phyloP scores from a whole-genome alignment of 2,113 vertebrate species.

The Hippocampus barbouri region DNA sequence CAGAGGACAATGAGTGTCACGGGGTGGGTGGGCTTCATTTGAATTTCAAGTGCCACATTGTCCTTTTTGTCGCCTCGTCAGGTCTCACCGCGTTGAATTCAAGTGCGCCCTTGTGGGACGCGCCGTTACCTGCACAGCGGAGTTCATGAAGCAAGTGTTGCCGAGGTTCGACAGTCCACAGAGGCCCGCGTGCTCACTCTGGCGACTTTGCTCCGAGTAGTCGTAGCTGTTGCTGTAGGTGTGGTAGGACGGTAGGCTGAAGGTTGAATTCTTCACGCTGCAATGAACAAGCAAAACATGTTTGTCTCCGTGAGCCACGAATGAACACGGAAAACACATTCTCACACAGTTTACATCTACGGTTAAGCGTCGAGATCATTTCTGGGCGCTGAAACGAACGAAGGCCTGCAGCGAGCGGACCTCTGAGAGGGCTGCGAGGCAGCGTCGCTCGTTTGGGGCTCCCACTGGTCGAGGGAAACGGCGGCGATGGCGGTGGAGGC shows the following conservation, averaged over 20 bases:
- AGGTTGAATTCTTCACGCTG: constrained; percentile 98
- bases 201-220: constrained; percentile 89
- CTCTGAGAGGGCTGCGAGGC: constrained; percentile 46
- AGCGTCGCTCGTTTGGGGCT: constrained; percentile 40
- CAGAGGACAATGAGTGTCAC: not conserved
- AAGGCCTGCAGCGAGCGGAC: constrained; percentile 39
- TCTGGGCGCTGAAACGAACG: not conserved
- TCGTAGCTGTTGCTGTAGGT: constrained; percentile 93
- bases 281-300: constrained; percentile 32
- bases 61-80: not conserved
- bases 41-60: constrained; percentile 1
- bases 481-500: constrained; percentile 63
- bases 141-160: constrained; percentile 99
- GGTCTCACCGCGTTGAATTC: not conserved
- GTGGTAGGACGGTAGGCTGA: constrained; percentile 90
- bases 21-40: not conserved
- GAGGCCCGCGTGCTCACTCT: constrained; percentile 88
- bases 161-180: constrained; percentile 98
- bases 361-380: not conserved
- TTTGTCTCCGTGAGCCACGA: not conserved
- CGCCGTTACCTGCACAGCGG: constrained; percentile 89
- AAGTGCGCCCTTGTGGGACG: constrained; percentile 11
- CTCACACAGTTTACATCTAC: not conserved
- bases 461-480: constrained; percentile 64
- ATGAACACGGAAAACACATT: not conserved